Evolutionary conservation across 2,113 vertebrate species (phyloP).

Genomic region (Hypomesus transpacificus): DNA sequence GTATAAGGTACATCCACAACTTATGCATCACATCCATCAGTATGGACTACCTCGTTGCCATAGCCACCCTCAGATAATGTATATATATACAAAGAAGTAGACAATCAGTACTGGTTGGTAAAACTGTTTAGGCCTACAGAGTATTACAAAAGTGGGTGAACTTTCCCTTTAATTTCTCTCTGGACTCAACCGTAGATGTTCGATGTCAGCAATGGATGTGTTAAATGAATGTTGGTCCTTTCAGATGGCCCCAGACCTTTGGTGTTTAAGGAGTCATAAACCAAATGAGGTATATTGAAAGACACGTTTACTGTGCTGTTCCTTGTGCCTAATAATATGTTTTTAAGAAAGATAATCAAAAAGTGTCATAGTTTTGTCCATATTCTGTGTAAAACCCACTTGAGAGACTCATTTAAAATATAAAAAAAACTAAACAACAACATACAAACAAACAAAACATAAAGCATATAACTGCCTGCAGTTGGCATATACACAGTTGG

Average conservation of each 20-base stretch:
- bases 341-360: constrained; percentile 38
- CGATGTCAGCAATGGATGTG: constrained; percentile 15
- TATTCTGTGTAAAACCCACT: constrained; percentile 41
- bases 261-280: constrained; percentile 32
- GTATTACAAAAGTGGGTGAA: neutral
- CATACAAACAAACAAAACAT: constrained; percentile 6
- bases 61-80: neutral
- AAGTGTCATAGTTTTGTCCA: constrained; percentile 28
- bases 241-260: neutral
- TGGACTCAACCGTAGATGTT: constrained; percentile 7
- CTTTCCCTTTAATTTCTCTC: constrained; percentile 59
- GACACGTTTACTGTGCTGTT: constrained; percentile 57
- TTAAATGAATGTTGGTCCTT: constrained; percentile 32
- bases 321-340: constrained; percentile 62
- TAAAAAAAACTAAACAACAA: neutral
- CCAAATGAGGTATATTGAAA: constrained; percentile 50
- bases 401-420: constrained; percentile 11
- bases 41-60: constrained; percentile 1
- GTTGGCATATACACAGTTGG: constrained; percentile 63
- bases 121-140: neutral
- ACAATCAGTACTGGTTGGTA: constrained; percentile 71
- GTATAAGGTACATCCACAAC: too few species aligned
- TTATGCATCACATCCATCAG: too few species aligned
- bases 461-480: constrained; percentile 63
- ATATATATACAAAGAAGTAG: constrained; percentile 40